Percentiles rank a stretch among this genome's conserved stretches.
phyloP scores from a whole-genome alignment of 2,113 vertebrate genomes.

The Oreotrochilus melanogaster region DNA sequence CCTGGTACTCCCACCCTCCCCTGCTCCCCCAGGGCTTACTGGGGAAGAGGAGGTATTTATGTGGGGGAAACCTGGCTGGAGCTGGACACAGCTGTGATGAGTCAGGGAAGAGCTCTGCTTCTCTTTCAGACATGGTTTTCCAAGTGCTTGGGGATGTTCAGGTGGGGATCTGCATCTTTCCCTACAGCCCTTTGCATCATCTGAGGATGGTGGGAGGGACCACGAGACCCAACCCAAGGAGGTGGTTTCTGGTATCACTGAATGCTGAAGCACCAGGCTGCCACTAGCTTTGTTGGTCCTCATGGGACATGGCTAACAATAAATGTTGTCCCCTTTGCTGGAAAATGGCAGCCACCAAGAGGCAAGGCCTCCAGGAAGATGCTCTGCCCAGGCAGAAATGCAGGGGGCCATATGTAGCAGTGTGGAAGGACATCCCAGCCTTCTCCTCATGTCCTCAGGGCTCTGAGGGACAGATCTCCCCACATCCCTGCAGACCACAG shows the following conservation, averaged over 20 bases:
- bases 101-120: background rate
- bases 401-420: accelerated
- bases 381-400: background rate
- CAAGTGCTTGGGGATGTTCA: background rate
- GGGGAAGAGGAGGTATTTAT: accelerated
- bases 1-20: background rate
- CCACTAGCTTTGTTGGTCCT: background rate
- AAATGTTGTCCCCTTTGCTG: background rate
- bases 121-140: background rate
- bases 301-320: accelerated
- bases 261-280: background rate
- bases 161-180: background rate
- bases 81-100: background rate
- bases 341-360: background rate
- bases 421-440: background rate
- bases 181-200: background rate
- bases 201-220: background rate
- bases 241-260: background rate
- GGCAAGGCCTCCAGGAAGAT: background rate
- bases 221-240: accelerated
- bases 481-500: background rate
- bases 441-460: background rate
- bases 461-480: background rate
- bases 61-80: background rate
- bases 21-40: accelerated